Evolutionary conservation across 1,140 invertebrate genomes (phyloP).

Genomic region (Scylla paramamosain): DNA sequence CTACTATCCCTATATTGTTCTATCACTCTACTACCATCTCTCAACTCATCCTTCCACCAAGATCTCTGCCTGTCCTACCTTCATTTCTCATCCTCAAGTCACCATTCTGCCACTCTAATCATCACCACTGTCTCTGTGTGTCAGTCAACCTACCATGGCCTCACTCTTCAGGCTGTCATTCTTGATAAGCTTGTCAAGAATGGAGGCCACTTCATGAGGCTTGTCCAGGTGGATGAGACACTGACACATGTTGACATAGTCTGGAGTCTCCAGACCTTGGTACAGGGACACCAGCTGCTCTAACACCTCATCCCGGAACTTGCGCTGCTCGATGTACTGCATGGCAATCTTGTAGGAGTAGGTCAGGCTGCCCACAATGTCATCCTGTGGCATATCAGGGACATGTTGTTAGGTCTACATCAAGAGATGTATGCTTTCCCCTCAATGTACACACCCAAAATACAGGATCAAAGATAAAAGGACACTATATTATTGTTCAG

Average conservation of each 20-base stretch:
- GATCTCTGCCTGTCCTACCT: too few species aligned
- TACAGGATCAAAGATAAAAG: too few species aligned
- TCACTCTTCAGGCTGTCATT: conserved; percentile 76
- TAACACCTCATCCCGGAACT: conserved; percentile 94
- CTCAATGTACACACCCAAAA: too few species aligned
- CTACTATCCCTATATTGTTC: too few species aligned
- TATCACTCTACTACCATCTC: too few species aligned
- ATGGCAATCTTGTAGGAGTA: conserved; percentile 98
- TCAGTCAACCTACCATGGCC: conserved; percentile 80
- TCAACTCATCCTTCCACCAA: too few species aligned
- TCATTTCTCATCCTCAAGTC: too few species aligned
- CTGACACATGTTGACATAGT: conserved; percentile 86
- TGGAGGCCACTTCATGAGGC: conserved; percentile 92
- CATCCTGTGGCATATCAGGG: conserved; percentile 83
- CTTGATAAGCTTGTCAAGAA: conserved; percentile 93
- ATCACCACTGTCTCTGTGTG: too few species aligned
- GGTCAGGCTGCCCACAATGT: conserved; percentile 93
- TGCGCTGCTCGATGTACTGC: conserved; percentile 95
- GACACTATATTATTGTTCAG: too few species aligned
- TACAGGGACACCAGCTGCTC: conserved; percentile 94
- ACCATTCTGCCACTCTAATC: too few species aligned
- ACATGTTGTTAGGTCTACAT: background rate
- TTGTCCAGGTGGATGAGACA: conserved; percentile 98
- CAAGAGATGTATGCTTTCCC: background rate
- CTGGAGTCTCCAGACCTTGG: conserved; percentile 82